Evolutionary conservation across 2,888 invertebrate genomes (phyloP), one percentile per base, ranked within the genome.

Genomic region (Ferdinandea cuprea): DNA sequence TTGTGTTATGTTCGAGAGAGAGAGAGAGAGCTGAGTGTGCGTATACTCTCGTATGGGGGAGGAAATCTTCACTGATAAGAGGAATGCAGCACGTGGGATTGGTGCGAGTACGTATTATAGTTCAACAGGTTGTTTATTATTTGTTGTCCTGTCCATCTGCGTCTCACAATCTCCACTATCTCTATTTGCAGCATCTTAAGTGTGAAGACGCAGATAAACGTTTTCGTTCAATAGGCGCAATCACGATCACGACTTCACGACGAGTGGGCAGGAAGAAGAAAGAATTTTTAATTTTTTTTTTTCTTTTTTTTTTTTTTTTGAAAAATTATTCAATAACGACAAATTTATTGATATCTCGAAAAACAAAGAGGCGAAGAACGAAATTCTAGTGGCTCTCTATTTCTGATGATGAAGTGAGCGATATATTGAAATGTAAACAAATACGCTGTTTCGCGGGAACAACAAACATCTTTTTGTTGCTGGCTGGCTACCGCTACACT

Each of bases 1-100:
- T 81, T 81, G 77, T 81, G 71, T 81, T 81, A 44, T 81, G 81
- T 81, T 81, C 30, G 76, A 71, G 63, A 52, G 76, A 48, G 46
- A 40, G 19, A 13, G 2, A 0, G n/a, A 30, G 8, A 3, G 44
- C 15, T 9, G 74, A 74, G 74, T 42, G 21, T 80, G 77, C 81
- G 69, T 66, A n/a, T n/a, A n/a, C n/a, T n/a, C n/a, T n/a, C n/a
- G n/a, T n/a, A 17, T 35, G 44, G 9, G 5, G 13, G 30, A 3
- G 13, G 11, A 7, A 9, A 1, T 32, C 35, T 8, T 4, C 7
- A 44, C 32, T 76, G 76, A 81, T 76, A 81, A 81, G 32, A 44
- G 11, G 1, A 9, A 63, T 11, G 21, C 81, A 81, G 21, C 81
- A 81, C 66, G 77, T 77, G 81, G 25, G 11, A 35, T 81, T 77